phyloP scores from a whole-genome alignment of 2,888 invertebrate genomes.

The Brenthis ino region DNA sequence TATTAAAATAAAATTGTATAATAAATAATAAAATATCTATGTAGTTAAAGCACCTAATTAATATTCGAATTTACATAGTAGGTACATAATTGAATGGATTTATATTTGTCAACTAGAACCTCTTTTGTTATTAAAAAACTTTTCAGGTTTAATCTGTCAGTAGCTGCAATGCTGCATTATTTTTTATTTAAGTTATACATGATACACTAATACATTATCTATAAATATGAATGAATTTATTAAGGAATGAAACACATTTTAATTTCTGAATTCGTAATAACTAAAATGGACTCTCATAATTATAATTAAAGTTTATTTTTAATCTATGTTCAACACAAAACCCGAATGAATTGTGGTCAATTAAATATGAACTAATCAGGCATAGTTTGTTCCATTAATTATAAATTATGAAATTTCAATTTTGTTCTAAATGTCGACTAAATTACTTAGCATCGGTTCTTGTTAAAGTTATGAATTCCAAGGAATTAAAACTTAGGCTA shows the following conservation, averaged over 20 bases:
- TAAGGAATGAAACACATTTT: too few species aligned
- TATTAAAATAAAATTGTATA: constrained; percentile 30
- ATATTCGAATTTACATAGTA: constrained; percentile 39
- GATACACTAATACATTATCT: too few species aligned
- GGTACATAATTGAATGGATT: constrained; percentile 13
- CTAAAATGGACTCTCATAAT: too few species aligned
- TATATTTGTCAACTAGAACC: too few species aligned
- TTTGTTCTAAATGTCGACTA: constrained; percentile 1
- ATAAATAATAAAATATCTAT: constrained; percentile 30
- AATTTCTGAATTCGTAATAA: too few species aligned
- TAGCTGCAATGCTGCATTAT: too few species aligned
- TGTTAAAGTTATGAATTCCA: constrained; percentile 39
- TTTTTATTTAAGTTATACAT: too few species aligned
- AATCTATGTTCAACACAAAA: constrained; percentile 8
- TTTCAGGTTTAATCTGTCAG: too few species aligned
- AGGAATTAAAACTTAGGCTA: constrained; percentile 44
- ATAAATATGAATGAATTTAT: too few species aligned
- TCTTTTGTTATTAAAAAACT: too few species aligned
- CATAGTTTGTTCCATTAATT: constrained; percentile 5
- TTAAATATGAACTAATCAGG: constrained; percentile 23
- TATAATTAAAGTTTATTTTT: too few species aligned
- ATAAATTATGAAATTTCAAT: neutral
- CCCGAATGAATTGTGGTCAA: constrained; percentile 34
- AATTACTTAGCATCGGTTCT: constrained; percentile 16
- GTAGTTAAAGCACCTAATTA: constrained; percentile 38